Evolutionary conservation across 2,113 vertebrate genomes (phyloP).

Genomic region (Chionodraco myersi): DNA sequence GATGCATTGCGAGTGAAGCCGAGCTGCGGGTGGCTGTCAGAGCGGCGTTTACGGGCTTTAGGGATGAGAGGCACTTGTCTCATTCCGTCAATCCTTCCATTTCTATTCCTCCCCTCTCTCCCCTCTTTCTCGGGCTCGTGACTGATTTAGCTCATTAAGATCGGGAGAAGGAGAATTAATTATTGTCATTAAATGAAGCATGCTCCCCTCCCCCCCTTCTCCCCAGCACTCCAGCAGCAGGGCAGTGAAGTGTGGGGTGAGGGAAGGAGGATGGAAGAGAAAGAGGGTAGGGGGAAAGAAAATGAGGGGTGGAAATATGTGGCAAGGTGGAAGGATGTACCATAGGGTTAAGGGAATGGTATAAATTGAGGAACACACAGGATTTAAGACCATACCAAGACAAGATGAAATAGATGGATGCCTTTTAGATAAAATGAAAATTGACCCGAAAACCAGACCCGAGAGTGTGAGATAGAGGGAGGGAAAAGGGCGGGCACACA

Average conservation of each 20-base stretch:
- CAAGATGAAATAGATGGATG: slow-evolving; percentile 20
- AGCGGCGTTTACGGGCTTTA: slow-evolving; percentile 61
- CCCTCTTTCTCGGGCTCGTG: slow-evolving; percentile 49
- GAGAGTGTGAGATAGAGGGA: slow-evolving; percentile 61
- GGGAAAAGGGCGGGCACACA: slow-evolving; percentile 24
- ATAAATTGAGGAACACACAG: neutral
- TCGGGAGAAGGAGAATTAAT: slow-evolving; percentile 78
- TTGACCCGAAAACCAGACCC: slow-evolving; percentile 20
- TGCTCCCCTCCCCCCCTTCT: slow-evolving; percentile 45
- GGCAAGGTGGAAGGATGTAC: slow-evolving; percentile 8
- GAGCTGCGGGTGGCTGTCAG: slow-evolving; percentile 54
- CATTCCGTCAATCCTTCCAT: slow-evolving; percentile 38
- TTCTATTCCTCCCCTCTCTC: slow-evolving; percentile 7
- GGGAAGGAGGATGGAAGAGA: slow-evolving; percentile 39
- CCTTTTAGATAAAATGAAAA: slow-evolving; percentile 34
- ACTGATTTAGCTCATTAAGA: slow-evolving; percentile 83
- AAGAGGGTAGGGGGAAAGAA: slow-evolving; percentile 11
- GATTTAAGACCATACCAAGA: slow-evolving; percentile 6
- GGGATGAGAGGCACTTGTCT: slow-evolving; percentile 66
- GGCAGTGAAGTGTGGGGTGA: slow-evolving; percentile 70
- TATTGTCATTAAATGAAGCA: slow-evolving; percentile 82
- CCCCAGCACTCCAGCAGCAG: slow-evolving; percentile 44
- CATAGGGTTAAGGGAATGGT: neutral
- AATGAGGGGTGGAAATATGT: slow-evolving; percentile 2
- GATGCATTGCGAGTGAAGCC: slow-evolving; percentile 31